Conservation (phyloP, 2,888 invertebrate species). For the Halictus quadricinctus region DNA sequence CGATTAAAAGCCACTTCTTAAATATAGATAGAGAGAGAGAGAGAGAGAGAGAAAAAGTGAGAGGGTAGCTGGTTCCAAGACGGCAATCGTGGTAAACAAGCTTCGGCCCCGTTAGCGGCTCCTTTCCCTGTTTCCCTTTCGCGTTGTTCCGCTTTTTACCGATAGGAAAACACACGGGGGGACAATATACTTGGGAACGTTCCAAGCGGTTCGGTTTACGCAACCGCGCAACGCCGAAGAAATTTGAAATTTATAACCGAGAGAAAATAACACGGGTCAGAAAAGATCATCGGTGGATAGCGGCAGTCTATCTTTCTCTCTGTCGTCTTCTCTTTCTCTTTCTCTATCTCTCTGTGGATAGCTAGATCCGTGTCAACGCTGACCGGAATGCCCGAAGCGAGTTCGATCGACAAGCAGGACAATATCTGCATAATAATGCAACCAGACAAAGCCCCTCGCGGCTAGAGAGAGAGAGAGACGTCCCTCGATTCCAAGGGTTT, state of each 20-base stretch:
- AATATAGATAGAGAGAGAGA: too few species aligned
- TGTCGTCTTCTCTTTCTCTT: not conserved
- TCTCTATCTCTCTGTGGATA: not conserved
- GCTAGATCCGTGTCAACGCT: slow-evolving; percentile 4
- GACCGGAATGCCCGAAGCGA: not conserved
- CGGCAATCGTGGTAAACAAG: slow-evolving; percentile 31
- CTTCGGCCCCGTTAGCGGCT: slow-evolving; percentile 5
- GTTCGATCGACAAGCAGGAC: slow-evolving; percentile 1
- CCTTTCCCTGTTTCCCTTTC: slow-evolving; percentile 5
- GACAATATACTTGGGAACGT: slow-evolving; percentile 47
- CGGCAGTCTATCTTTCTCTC: not conserved
- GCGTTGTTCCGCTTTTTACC: slow-evolving; percentile 10
- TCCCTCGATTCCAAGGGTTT: slow-evolving; percentile 22
- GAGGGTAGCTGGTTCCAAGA: not conserved
- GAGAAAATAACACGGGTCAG: not conserved
- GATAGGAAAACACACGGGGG: slow-evolving; percentile 26
- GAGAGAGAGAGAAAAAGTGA: not conserved
- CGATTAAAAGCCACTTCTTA: slow-evolving; percentile 24
- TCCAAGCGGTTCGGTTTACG: slow-evolving; percentile 47
- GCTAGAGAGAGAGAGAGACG: not conserved
- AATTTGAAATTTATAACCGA: slow-evolving; percentile 49
- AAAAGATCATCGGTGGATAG: not conserved
- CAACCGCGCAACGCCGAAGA: slow-evolving; percentile 23
- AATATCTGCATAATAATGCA: slow-evolving; percentile 36
- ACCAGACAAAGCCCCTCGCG: slow-evolving; percentile 27